Conservation (phyloP, 2,888 invertebrate species). For the Hirtodrosophila cameraria region DNA sequence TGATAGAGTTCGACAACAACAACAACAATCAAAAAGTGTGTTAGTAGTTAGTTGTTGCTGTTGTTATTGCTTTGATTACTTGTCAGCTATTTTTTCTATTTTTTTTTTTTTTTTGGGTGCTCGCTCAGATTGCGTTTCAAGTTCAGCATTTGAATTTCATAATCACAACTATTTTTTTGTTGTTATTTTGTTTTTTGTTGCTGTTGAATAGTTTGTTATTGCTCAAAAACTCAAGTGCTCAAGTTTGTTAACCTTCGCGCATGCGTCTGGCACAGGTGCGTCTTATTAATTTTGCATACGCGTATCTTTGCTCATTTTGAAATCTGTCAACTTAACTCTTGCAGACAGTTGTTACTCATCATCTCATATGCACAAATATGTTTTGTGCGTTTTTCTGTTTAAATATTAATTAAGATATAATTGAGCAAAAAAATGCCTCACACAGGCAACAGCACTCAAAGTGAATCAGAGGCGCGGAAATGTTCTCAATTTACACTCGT, state of each 20-base stretch:
- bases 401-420: slow-evolving; percentile 30
- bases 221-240: slow-evolving; percentile 32
- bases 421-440: slow-evolving; percentile 20
- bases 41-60: slow-evolving; percentile 13
- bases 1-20: slow-evolving; percentile 55
- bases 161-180: slow-evolving; percentile 43
- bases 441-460: slow-evolving; percentile 20
- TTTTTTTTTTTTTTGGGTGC: slow-evolving; percentile 40
- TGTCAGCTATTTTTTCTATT: slow-evolving; percentile 1
- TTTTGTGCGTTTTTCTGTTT: slow-evolving; percentile 22
- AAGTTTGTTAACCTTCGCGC: slow-evolving; percentile 57
- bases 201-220: slow-evolving; percentile 44
- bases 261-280: slow-evolving; percentile 38
- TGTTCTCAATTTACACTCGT: slow-evolving; percentile 12
- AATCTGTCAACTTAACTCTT: slow-evolving; percentile 2
- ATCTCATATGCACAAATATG: slow-evolving; percentile 1
- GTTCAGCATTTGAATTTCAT: slow-evolving; percentile 51
- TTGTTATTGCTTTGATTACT: slow-evolving; percentile 12
- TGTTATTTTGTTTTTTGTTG: slow-evolving; percentile 22
- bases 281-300: slow-evolving; percentile 13
- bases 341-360: slow-evolving; percentile 5
- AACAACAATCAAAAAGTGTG: slow-evolving; percentile 32
- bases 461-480: slow-evolving; percentile 27
- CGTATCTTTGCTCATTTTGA: slow-evolving; percentile 7
- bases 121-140: slow-evolving; percentile 63